phyloP scores from a whole-genome alignment of 2,797 vertebrate genomes.

The Echiichthys vipera region DNA sequence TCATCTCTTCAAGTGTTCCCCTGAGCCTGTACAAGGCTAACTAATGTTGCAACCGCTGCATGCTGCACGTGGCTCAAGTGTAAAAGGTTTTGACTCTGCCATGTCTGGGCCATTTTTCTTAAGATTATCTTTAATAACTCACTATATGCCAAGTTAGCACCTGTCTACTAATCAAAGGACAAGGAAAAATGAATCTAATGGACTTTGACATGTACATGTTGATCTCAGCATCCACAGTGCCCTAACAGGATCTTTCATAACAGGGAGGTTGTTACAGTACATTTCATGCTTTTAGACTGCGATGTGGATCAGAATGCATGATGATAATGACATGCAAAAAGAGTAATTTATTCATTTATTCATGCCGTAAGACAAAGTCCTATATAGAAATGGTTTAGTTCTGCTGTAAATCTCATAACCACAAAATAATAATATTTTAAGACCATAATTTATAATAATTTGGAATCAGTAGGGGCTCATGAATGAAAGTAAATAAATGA shows the following conservation, averaged over 20 bases:
- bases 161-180: slow-evolving; percentile 38
- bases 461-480: slow-evolving; percentile 34
- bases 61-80: not conserved
- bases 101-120: not conserved
- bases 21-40: slow-evolving; percentile 45
- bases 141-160: slow-evolving; percentile 25
- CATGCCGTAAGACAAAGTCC: slow-evolving; percentile 17
- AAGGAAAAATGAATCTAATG: slow-evolving; percentile 7
- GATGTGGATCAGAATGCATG: slow-evolving; percentile 29
- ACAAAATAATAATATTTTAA: slow-evolving; percentile 54
- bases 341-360: slow-evolving; percentile 47
- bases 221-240: slow-evolving; percentile 17
- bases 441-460: slow-evolving; percentile 47
- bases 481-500: slow-evolving; percentile 52
- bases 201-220: slow-evolving; percentile 18
- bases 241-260: slow-evolving; percentile 10
- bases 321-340: slow-evolving; percentile 48
- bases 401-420: slow-evolving; percentile 25
- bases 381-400: slow-evolving; percentile 37
- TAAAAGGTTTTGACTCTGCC: slow-evolving; percentile 28
- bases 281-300: slow-evolving; percentile 1
- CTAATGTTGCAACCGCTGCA: slow-evolving; percentile 45
- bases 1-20: slow-evolving; percentile 42
- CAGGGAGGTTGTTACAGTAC: not conserved
- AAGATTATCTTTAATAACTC: slow-evolving; percentile 42